Evolutionary conservation across 2,797 vertebrate species (phyloP), one percentile per base, ranked within the genome.

Genomic region (Salarias fasciatus): DNA sequence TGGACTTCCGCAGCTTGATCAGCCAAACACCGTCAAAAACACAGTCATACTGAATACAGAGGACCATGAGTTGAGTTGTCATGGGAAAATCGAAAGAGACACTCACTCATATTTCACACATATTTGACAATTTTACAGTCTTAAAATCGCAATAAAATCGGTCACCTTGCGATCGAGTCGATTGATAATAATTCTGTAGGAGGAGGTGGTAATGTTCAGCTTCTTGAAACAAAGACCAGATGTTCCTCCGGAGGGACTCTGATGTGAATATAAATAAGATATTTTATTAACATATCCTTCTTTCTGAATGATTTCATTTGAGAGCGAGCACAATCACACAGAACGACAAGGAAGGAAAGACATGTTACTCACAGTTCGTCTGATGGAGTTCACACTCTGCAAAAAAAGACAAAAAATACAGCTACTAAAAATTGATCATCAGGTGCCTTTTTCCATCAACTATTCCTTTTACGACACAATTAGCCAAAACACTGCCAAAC

Each of bases 181-280:
- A 80, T 95, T 93, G 71, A 98, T 92, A 71, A 99, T 92, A 63
- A 99, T 89, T 83, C 94, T 90, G 80, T 92, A 90, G 36, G 91
- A 78, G 33, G 82, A 73, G 74, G 94, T 96, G 45, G 96, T 97
- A 63, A 99, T 94, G 80, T 98, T 98, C 66, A 99, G 84, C 86
- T 96, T 98, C 83, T 95, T 98, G 86, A 98, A 98, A 88, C 98
- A 99, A 69, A 99, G 92, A 43, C 96, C 96, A 52, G 95, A 96
- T 53, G 94, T 94, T 79, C 93, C 94, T 76, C 95, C 95, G 68
- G 94, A 92, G 14, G 94, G 91, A 80, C 90, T 93, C 97, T 75
- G 9, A 18, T 8, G 18, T 18, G 5, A 43, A 55, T 7, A 5
- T 24, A 48, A 44, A 46, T 66, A n/a, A 44, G 10, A 67, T n/a